Evolutionary conservation across 2,888 invertebrate species (phyloP).

Genomic region (Campoletis raptor): DNA sequence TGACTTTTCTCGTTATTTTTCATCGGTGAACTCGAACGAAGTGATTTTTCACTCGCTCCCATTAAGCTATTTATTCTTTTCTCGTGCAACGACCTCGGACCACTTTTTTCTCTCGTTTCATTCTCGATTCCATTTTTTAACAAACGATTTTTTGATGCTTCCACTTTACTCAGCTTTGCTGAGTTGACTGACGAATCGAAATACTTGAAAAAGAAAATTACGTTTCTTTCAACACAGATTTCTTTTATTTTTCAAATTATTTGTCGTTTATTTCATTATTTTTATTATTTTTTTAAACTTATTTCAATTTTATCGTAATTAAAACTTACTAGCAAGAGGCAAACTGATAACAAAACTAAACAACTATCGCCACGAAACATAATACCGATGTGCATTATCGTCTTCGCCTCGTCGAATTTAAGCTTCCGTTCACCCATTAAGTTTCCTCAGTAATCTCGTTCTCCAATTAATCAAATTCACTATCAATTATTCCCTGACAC

Average conservation of each 20-base stretch:
- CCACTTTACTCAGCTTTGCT: background rate
- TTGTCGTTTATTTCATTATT: background rate
- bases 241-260: background rate
- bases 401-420: slow-evolving; percentile 32
- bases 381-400: slow-evolving; percentile 45
- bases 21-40: slow-evolving; percentile 21
- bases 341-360: slow-evolving; percentile 16
- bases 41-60: slow-evolving; percentile 43
- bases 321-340: slow-evolving; percentile 58
- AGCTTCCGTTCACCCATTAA: slow-evolving; percentile 16
- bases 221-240: background rate
- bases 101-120: slow-evolving; percentile 13
- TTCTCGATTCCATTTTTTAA: background rate
- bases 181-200: slow-evolving; percentile 25
- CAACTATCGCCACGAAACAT: slow-evolving; percentile 54
- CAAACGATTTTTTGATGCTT: background rate
- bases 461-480: slow-evolving; percentile 3
- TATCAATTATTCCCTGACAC: slow-evolving; percentile 27
- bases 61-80: slow-evolving; percentile 44
- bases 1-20: background rate
- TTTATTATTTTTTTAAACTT: background rate
- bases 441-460: slow-evolving; percentile 11
- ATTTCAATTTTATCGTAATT: no score
- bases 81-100: background rate
- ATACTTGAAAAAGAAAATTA: slow-evolving; percentile 52